Evolutionary conservation across 2,888 invertebrate species (phyloP).

Genomic region (Amblyjoppa proteus): DNA sequence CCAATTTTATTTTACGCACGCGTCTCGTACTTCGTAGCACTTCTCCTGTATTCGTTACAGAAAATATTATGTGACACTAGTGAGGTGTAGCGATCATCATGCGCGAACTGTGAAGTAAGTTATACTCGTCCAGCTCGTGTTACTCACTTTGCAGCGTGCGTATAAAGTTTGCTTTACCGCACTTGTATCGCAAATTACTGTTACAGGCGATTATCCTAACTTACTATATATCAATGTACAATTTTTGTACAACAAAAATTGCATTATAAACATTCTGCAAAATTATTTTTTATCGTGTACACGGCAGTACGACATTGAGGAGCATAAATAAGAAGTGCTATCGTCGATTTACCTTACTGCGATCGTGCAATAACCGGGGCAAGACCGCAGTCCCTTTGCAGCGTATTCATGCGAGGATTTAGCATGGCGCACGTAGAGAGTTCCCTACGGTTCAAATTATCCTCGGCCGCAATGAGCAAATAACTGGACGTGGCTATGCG

Average conservation of each 20-base stretch:
- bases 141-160: no score
- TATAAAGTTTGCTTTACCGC: no score
- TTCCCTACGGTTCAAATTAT: slow-evolving; percentile 66
- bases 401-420: slow-evolving; percentile 55
- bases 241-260: background rate
- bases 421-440: slow-evolving; percentile 56
- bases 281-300: background rate
- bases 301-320: background rate
- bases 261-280: background rate
- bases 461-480: slow-evolving; percentile 70
- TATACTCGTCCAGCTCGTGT: no score
- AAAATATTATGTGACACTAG: no score
- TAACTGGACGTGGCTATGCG: slow-evolving; percentile 66
- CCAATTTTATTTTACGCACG: no score
- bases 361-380: slow-evolving; percentile 56
- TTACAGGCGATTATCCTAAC: no score
- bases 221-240: background rate
- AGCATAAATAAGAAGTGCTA: slow-evolving; percentile 18
- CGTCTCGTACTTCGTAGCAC: no score
- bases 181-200: no score
- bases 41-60: no score
- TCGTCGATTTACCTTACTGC: slow-evolving; percentile 50
- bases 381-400: slow-evolving; percentile 13
- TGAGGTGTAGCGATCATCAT: no score
- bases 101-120: no score